These are phyloP conservation scores for Pomatostomus ruficeps DNA, from an alignment of 2,113 vertebrate species.

Conservation along the genomic window DNA sequence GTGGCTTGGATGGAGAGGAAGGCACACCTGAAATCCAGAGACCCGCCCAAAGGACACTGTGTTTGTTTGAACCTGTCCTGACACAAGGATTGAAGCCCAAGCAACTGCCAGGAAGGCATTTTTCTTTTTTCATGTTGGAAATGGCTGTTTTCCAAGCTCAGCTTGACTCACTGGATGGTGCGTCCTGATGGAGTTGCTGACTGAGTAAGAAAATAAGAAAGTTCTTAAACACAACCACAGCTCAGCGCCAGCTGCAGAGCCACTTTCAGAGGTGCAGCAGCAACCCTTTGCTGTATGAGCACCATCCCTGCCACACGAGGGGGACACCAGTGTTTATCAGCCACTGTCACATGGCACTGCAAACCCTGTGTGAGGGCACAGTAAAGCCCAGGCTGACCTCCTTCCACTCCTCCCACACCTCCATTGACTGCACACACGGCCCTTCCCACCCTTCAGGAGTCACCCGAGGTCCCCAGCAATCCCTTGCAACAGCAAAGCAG, in stretches of 20 bases:
- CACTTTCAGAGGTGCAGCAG: neutral
- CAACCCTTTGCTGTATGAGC: neutral
- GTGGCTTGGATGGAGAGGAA: neutral
- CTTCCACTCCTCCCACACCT: neutral
- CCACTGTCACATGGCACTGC: rapidly evolving
- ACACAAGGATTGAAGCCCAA: neutral
- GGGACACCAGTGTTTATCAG: neutral
- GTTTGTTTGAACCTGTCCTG: neutral
- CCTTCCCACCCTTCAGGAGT: neutral
- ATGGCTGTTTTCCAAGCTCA: neutral
- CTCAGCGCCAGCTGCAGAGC: neutral
- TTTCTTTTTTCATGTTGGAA: neutral
- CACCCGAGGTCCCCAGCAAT: neutral
- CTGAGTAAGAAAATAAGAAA: neutral
- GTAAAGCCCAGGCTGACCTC: neutral
- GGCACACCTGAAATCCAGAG: neutral
- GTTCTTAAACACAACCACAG: neutral
- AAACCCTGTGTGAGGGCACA: rapidly evolving
- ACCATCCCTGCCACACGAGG: neutral
- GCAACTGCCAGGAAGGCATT: neutral
- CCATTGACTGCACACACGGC: neutral
- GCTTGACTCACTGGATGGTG: neutral
- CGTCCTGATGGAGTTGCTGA: neutral
- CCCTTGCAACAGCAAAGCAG: neutral
- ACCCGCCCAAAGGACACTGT: neutral